Percentiles rank a stretch among this genome's conserved stretches.
phyloP scores from a whole-genome alignment of 2,113 vertebrate genomes.

The Protobothrops flavoviridis region DNA sequence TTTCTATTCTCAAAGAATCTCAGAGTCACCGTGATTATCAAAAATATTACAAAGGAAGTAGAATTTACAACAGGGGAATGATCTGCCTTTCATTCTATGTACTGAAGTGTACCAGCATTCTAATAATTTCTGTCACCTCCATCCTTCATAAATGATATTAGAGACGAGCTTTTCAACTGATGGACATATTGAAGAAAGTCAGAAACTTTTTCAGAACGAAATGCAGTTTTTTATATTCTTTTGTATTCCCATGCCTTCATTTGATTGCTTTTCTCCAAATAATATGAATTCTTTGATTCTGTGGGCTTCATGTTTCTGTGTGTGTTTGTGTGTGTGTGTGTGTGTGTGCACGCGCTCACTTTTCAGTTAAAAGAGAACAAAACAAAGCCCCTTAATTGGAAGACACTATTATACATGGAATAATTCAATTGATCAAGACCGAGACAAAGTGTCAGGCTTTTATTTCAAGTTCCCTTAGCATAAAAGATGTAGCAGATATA shows the following conservation, averaged over 20 bases:
- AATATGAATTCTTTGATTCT: neutral
- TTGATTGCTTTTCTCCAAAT: neutral
- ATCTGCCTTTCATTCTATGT: neutral
- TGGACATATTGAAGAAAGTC: neutral
- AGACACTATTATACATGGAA: neutral
- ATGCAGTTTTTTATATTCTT: neutral
- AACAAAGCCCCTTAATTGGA: neutral
- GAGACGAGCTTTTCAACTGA: neutral
- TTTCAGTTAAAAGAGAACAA: neutral
- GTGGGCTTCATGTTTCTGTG: neutral
- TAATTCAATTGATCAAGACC: neutral
- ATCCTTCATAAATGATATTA: neutral
- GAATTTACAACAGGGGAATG: neutral
- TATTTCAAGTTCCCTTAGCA: neutral
- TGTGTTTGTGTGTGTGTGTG: rapidly evolving
- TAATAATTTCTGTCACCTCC: neutral
- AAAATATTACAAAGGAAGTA: neutral
- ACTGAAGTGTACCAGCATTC: neutral
- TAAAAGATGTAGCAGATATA: neutral
- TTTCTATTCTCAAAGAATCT: neutral
- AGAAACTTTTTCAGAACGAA: neutral
- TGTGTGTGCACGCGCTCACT: rapidly evolving
- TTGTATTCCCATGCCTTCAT: neutral
- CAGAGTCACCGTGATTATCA: neutral
- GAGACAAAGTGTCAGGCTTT: neutral